Evolutionary conservation across 2,888 invertebrate genomes (phyloP), one percentile per base, ranked within the genome.

Genomic region (Phaonia tiefii): DNA sequence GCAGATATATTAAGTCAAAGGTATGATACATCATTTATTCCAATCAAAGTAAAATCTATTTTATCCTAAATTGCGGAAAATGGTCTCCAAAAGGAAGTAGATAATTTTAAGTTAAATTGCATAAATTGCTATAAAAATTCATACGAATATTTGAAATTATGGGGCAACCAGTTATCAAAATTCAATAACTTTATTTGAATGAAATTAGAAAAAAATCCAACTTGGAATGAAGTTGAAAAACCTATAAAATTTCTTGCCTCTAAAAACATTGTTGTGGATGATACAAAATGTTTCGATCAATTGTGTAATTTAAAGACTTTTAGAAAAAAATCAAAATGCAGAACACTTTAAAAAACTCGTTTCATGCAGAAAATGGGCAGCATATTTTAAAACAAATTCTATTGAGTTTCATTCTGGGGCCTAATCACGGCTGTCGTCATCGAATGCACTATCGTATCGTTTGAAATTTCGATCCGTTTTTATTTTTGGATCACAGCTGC

Each of bases 61-160:
- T 46, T 46, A 54, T 22, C 22, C 22, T 20, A 54, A 54, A 22
- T 54, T 22, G 22, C 22, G 22, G 22, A 22, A 17, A 46, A 46
- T 17, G 46, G 46, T 15, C 17, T 46, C 17, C 15, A 46, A 46
- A 46, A n/a, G n/a, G 46, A 46, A 46, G 46, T 46, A 15, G 17
- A 69, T 22, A 44, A 4, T 69, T 69, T 69, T 69, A 69, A 69
- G 31, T 49, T n/a, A n/a, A 31, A 69, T 49, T 51, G 69, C 44
- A 15, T 69, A 37, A 69, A n/a, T 37, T 69, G 69, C 51, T 69
- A 69, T 25, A 37, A 31, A 70, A 70, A 70, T 54, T 70, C 70
- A 39, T 70, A 54, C 39, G 70, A 70, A 20, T 70, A 54, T 49
- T 11, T 70, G 15, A 39, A 70, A 39, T 54, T 58, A 71, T 71